Base-by-base conservation (phyloP, 2,113 vertebrate species). In the Deroptyus accipitrinus region DNA sequence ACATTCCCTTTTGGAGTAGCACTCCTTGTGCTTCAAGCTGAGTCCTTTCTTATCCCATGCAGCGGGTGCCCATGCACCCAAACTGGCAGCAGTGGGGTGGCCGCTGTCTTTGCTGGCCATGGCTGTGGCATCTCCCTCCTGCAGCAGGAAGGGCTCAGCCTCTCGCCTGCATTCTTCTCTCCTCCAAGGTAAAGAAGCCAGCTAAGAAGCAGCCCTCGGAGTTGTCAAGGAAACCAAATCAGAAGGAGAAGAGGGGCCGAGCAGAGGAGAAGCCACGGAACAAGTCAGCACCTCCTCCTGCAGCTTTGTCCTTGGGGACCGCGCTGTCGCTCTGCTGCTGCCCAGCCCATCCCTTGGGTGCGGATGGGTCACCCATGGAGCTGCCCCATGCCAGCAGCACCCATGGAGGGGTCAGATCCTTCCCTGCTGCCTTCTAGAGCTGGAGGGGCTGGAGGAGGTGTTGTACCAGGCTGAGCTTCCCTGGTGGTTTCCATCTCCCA, bases 231-330 rank as follows among this genome's bases (percentile, higher is more conserved):
- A 99, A 98, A 95, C 94, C 97, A 2, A 97, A 97, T 92, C 98
- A 97, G 95, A 99, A 99, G 97, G 99, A 99, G 94, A 99, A 99
- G 95, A 98, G 98, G 75, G 98, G 98, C 63, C 97, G 97, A 46
- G 98, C 97, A 11, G 99, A 99, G 70, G 99, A 99, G 92, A 99
- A 98, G 83, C 96, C 98, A 20, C 98, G 98, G 95, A 95, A 96
- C 66, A 99, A 98, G 99, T 99, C 94, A 98, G 98, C 57, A 86
- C 63, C 91, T 69, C 15, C 61, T 44, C 13, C 57, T 59, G 22
- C 57, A 35, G 57, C 33, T 35, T 35, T 35, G 57, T 59, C 33
- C 57, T 35, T 59, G 19, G 44, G 13, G 24, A 10, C 8, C 11
- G 75, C 31, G 49, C 77, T 6, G 7, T 3, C 35, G 14, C 76